Evolutionary conservation across 2,888 invertebrate genomes (phyloP), one percentile per base, ranked within the genome.

Genomic region (Phalera bucephala): DNA sequence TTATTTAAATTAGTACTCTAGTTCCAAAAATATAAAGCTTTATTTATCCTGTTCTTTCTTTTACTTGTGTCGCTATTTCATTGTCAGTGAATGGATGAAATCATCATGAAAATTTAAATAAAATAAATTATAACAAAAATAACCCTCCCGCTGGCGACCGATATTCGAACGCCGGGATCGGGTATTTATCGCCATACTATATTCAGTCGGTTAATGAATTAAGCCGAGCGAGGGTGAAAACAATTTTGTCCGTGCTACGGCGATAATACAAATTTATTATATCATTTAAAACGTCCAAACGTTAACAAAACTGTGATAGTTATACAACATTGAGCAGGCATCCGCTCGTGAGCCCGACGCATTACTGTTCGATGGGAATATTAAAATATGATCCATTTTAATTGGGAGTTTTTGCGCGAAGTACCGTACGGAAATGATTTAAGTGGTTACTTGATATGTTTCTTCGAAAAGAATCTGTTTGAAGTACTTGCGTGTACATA

Each of bases 251-350:
- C 67, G 71, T 63, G 63, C 72, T 54, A 67, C 65, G 65, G 73
- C 65, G 84, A 79, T 84, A 83, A 85, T 82, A 66, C 70, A 64
- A 80, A 84, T 85, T 85, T 84, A 86, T 82, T 80, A 77, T 84
- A 83, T 84, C 81, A 80, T 84, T 81, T 83, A 80, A 81, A 65
- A 80, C 71, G 77, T 75, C 73, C 67, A 70, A 77, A 71, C 71
- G 75, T 72, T 72, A 74, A 72, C 76, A 62, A 69, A 76, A 71
- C 71, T 67, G 60, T 58, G 58, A 67, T 73, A 69, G 64, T 58
- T 64, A 59, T 61, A 62, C 51, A 52, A 55, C 52, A 64, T 59
- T 55, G 57, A 47, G 48, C 42, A 45, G 43, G 29, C 38, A 51
- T 44, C 53, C 49, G 42, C 30, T 49, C 36, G 49, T 30, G 48